Base-by-base conservation (phyloP, 2,113 vertebrate genomes). In the Oryzias woworae region DNA sequence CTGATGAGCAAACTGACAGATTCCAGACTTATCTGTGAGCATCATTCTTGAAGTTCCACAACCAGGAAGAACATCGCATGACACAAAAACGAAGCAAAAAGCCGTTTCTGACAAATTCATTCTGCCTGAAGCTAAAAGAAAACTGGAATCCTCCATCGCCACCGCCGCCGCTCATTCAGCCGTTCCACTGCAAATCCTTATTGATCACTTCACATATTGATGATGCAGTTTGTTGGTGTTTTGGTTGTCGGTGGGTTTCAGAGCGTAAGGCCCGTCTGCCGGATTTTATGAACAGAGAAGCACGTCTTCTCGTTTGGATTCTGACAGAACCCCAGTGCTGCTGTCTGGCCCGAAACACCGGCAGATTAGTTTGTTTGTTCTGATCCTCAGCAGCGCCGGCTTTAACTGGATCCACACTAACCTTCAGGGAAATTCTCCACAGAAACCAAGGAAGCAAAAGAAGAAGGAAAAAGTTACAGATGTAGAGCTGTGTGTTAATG, bases 391-490 rank as follows among this genome's bases (percentile, higher is more conserved):
- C 59, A 49, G 53, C 52, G 26, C 26, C 31, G 20, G 77, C 62
- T 77, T 69, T 70, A 75, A 70, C 71, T 0, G 67, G 77, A 78
- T 81, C 69, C 60, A 22, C 5, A 17, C 31, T 69, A 77, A 78
- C 72, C 75, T 81, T 66, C 61, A 71, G 75, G 83, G 75, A 78
- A 69, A 78, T 60, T n/a, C 76, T 58, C 60, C 13, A 8, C 8
- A 57, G 56, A 51, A 60, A 36, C 43, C 20, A n/a, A 64, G 58
- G 61, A 6, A n/a, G 56, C 55, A 61, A 13, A 58, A 70, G 58
- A 68, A 62, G 49, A 72, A 73, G 65, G 63, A 59, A 70, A 54
- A 69, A 75, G 68, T 66, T 47, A 1, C 69, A 84, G 71, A 80
- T 73, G 77, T 74, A 52, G 62, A 70, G 77, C 52, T 69, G 58